These are phyloP conservation scores for Passerina amoena DNA, from an alignment of 2,113 vertebrate species.

Conservation along the genomic window DNA sequence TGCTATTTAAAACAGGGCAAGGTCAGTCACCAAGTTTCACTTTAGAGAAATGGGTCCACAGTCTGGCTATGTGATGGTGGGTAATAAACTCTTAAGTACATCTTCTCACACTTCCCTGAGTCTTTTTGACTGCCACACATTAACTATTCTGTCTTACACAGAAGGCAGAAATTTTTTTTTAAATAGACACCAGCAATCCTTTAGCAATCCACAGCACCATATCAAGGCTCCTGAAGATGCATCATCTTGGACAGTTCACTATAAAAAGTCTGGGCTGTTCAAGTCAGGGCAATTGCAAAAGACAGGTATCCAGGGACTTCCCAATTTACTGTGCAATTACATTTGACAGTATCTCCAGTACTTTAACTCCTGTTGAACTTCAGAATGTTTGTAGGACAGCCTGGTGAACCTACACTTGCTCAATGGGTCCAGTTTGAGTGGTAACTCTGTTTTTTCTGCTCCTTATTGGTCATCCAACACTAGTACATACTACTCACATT, in stretches of 20 bases:
- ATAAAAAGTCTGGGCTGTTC: background rate
- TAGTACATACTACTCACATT: background rate
- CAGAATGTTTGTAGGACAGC: background rate
- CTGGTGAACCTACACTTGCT: background rate
- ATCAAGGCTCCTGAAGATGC: background rate
- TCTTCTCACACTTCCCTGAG: background rate
- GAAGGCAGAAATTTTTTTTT: background rate
- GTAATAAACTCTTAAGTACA: background rate
- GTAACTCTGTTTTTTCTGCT: background rate
- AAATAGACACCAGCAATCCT: background rate
- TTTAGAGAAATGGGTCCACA: background rate
- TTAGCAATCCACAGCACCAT: background rate
- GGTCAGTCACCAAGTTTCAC: background rate
- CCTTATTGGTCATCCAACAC: background rate
- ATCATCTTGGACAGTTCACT: background rate
- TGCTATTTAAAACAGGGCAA: background rate
- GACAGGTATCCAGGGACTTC: background rate
- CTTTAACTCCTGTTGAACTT: background rate
- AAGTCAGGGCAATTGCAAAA: background rate
- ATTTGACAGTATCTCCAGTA: background rate
- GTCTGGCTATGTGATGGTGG: background rate
- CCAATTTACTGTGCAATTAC: background rate
- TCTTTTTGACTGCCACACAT: background rate
- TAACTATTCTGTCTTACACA: background rate
- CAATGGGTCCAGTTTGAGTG: background rate